Evolutionary conservation across 2,113 vertebrate genomes (phyloP), one percentile per base, ranked within the genome.

Genomic region (Neotoma lepida): DNA sequence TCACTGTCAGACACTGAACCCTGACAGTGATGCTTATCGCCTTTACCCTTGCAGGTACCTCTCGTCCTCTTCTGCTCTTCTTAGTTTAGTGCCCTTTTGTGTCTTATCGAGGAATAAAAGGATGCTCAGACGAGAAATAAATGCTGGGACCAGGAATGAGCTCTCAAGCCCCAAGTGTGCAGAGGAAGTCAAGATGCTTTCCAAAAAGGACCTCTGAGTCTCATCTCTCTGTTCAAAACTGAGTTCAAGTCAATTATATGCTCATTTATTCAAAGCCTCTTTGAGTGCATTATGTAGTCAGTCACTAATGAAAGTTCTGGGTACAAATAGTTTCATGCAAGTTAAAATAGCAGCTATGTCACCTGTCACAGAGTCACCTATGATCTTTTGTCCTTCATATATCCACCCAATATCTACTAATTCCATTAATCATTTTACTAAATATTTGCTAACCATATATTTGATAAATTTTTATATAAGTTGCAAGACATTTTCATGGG

Each of bases 11-110:
- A 54, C 91, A 91, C 86, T 41, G n/a, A 92, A 90, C 58, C 85
- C 51, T 88, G 70, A 87, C 87, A 90, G 0, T 2, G 97, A 97
- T 97, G 71, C 80, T 97, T 97, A 97, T 96, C 94, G 0, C 90
- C 39, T 87, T 46, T 78, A 90, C 85, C 90, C 95, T 96, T 94
- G 96, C 61, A 91, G 94, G 82, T 91, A 89, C 39, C 76, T 46
- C 82, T 70, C 54, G 8, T 54, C 1, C 9, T 70, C 39, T 51
- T 30, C 18, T 84, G 41, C 22, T 70, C 30, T 91, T 78, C n/a
- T 73, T 64, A 63, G 61, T 46, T 74, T 64, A 77, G 18, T 89
- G 41, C 70, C 61, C 26, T 28, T 28, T 49, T 86, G 22, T 35
- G 51, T 82, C 71, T 80, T 85, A 41, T 86, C n/a, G 56, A 49